Evolutionary conservation across 2,797 vertebrate genomes (phyloP).

Genomic region (Rhinophrynus dorsalis): DNA sequence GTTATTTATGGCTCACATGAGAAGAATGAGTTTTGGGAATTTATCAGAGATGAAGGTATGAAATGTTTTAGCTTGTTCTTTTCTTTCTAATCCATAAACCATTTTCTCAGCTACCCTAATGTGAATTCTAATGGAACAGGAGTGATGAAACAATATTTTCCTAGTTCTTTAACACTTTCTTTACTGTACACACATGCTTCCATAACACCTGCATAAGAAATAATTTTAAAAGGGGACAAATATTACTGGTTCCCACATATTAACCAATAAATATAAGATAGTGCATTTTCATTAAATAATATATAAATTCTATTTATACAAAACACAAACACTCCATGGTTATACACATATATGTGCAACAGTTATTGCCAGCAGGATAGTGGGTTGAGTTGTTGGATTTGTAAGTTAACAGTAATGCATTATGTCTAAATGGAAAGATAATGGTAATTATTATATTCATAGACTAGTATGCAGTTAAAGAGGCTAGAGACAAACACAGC

Average conservation of each 20-base stretch:
- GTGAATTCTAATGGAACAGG: slow-evolving; percentile 87
- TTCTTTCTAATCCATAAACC: slow-evolving; percentile 85
- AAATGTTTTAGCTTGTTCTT: slow-evolving; percentile 85
- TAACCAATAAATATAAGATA: not conserved
- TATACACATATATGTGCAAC: no score
- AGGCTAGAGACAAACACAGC: no score
- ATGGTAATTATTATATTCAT: no score
- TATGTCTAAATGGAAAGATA: no score
- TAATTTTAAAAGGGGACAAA: slow-evolving; percentile 19
- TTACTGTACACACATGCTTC: slow-evolving; percentile 65
- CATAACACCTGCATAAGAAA: no score
- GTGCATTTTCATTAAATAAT: no score
- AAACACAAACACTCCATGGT: no score
- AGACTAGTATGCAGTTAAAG: no score
- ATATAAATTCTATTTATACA: no score
- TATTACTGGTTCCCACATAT: not conserved
- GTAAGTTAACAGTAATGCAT: no score
- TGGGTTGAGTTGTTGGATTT: no score
- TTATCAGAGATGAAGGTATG: slow-evolving; percentile 84
- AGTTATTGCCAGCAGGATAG: no score
- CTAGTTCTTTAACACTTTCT: slow-evolving; percentile 78
- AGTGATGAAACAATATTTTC: slow-evolving; percentile 85
- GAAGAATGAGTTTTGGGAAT: slow-evolving; percentile 85
- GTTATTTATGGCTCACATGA: slow-evolving; percentile 85
- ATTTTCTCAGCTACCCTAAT: slow-evolving; percentile 84